Conservation (phyloP, 2,113 vertebrate genomes). For the Brachyhypopomus gauderio region DNA sequence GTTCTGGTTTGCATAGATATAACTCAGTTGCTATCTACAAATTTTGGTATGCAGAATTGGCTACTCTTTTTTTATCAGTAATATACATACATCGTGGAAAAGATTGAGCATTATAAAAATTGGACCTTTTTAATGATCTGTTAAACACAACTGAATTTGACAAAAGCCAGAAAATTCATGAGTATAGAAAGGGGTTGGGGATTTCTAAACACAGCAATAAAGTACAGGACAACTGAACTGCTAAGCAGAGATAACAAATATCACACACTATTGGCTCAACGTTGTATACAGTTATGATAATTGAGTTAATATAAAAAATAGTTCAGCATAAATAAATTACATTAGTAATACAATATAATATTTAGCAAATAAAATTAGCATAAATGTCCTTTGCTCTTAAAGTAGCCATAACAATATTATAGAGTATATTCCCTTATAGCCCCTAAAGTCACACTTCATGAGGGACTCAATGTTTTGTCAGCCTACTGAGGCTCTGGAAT, state of each 20-base stretch:
- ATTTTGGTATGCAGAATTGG: no score
- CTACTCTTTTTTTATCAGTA: no score
- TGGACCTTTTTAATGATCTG: background rate
- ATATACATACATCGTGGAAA: no score
- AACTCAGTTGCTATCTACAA: no score
- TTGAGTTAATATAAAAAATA: background rate
- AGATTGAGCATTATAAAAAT: no score
- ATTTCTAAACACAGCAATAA: no score
- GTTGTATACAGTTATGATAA: background rate
- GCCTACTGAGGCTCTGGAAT: conserved; percentile 55
- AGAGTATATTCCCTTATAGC: conserved; percentile 3
- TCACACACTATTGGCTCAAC: background rate
- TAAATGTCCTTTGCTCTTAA: background rate
- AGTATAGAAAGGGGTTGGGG: no score
- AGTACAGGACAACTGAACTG: no score
- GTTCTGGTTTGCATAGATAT: background rate
- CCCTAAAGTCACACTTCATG: background rate
- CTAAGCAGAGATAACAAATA: background rate
- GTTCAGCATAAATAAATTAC: background rate
- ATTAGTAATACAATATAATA: background rate
- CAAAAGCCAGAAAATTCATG: background rate
- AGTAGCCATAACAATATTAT: background rate
- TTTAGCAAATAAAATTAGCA: background rate
- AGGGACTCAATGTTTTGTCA: conserved; percentile 56
- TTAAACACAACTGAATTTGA: background rate